phyloP scores from a whole-genome alignment of 2,888 invertebrate genomes.

The Heliconius cydno region DNA sequence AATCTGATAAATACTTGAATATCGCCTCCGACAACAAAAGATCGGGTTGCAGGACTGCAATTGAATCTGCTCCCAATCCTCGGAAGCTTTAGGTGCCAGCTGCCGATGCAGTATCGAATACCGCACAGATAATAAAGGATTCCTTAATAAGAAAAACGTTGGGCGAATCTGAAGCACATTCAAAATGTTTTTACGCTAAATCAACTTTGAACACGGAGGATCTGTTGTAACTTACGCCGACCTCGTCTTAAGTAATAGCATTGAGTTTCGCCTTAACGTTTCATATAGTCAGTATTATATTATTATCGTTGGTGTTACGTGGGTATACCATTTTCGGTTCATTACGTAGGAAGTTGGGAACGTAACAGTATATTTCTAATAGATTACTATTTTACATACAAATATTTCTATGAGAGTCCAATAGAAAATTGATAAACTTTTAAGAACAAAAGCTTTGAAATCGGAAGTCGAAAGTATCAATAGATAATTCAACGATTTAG shows the following conservation, averaged over 20 bases:
- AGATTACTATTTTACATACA: background rate
- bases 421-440: too few relatives aligned
- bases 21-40: slow-evolving; percentile 79
- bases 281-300: slow-evolving; percentile 32
- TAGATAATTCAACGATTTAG: too few relatives aligned
- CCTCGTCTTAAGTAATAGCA: slow-evolving; percentile 63
- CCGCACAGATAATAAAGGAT: slow-evolving; percentile 72
- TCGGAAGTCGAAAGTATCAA: too few relatives aligned
- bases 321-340: slow-evolving; percentile 41
- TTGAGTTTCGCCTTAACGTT: slow-evolving; percentile 62
- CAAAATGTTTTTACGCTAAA: slow-evolving; percentile 78
- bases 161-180: slow-evolving; percentile 66
- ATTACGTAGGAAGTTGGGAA: slow-evolving; percentile 39
- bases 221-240: slow-evolving; percentile 73
- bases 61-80: slow-evolving; percentile 68
- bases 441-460: too few relatives aligned
- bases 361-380: slow-evolving; percentile 27
- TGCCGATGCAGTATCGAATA: slow-evolving; percentile 73
- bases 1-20: slow-evolving; percentile 72
- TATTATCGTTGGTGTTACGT: slow-evolving; percentile 43
- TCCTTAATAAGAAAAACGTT: slow-evolving; percentile 75
- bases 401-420: background rate
- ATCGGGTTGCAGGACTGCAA: slow-evolving; percentile 70
- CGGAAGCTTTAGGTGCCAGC: slow-evolving; percentile 81
- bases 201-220: slow-evolving; percentile 70